These are phyloP conservation scores for Tenualosa ilisha DNA, from an alignment of 2,797 vertebrate species.

Conservation along the genomic window DNA sequence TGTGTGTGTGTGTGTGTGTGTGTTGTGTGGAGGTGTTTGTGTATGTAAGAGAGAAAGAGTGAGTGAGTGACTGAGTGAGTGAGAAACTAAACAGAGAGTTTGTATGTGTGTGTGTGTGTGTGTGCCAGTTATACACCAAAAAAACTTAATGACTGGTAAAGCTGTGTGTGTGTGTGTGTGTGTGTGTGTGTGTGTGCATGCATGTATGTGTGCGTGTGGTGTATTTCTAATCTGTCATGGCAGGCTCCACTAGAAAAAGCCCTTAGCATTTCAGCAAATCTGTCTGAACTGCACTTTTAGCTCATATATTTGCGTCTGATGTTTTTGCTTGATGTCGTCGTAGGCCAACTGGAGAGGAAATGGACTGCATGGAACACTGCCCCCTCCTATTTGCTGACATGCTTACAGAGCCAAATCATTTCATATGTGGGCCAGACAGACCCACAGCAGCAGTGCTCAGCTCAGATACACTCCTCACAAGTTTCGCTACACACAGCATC, in stretches of 20 bases:
- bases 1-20: not conserved
- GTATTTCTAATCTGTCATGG: not conserved
- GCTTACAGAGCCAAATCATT: not conserved
- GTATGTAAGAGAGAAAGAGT: too few species aligned
- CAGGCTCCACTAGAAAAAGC: not conserved
- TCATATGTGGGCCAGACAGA: not conserved
- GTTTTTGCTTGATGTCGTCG: not conserved
- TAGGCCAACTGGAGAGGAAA: not conserved
- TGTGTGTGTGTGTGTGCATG: too few species aligned
- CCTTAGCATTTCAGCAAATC: not conserved
- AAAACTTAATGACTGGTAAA: too few species aligned
- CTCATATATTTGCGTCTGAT: not conserved
- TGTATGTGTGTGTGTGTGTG: too few species aligned
- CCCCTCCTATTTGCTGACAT: not conserved
- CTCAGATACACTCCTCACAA: too few species aligned
- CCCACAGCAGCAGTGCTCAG: not conserved
- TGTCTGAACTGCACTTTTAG: constrained; percentile 4
- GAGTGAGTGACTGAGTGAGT: too few species aligned
- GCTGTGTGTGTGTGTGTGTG: too few species aligned
- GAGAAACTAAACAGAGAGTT: too few species aligned
- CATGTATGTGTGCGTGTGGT: not conserved
- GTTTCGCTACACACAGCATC: not conserved
- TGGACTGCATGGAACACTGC: not conserved
- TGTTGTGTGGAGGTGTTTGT: too few species aligned
- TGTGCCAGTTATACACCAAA: too few species aligned